Conservation (phyloP, 2,797 vertebrate genomes). For the Rhadinocentrus ornatus region DNA sequence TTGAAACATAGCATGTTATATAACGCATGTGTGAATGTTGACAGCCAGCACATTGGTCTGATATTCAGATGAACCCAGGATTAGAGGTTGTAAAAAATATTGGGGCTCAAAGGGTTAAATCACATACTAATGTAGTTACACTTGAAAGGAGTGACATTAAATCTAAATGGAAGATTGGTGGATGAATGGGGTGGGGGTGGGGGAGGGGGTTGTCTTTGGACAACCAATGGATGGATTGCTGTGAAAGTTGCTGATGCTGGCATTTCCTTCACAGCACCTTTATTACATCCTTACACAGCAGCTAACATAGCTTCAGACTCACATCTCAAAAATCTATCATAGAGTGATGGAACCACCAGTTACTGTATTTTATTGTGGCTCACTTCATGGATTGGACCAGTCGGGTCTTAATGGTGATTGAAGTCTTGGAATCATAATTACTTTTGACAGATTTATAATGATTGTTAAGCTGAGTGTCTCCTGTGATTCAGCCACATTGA, state of each 20-base stretch:
- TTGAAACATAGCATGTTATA: too few species aligned
- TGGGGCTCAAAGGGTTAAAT: not conserved
- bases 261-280: not conserved
- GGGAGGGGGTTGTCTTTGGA: not conserved
- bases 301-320: not conserved
- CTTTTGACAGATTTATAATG: conserved; percentile 58
- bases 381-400: conserved; percentile 18
- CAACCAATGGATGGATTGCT: not conserved
- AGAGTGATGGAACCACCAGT: conserved; percentile 5
- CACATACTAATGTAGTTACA: not conserved
- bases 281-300: not conserved
- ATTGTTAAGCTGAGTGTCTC: conserved; percentile 50
- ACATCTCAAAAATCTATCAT: conserved; percentile 3
- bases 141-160: not conserved
- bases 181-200: not conserved
- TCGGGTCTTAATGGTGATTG: conserved; percentile 27
- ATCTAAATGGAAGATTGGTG: not conserved
- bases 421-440: conserved; percentile 53
- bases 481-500: conserved; percentile 41
- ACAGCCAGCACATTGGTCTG: too few species aligned
- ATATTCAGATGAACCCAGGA: too few species aligned
- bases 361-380: conserved; percentile 2
- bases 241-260: conserved; percentile 1
- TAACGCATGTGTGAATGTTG: too few species aligned
- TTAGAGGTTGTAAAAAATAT: not conserved